Evolutionary conservation across 2,797 vertebrate species (phyloP).

Genomic region (Percopsis omiscomaycus): DNA sequence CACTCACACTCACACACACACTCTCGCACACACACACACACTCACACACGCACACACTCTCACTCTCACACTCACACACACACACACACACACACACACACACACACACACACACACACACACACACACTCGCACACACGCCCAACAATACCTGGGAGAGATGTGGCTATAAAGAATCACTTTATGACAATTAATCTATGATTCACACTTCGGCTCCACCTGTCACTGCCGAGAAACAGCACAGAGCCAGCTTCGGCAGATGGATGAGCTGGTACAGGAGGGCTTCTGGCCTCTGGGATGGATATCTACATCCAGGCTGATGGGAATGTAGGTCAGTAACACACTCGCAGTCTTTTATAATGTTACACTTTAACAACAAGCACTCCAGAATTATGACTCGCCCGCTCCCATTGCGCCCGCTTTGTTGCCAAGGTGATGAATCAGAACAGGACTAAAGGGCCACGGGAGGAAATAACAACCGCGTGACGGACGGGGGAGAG

Average conservation of each 20-base stretch:
- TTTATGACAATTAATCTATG: constrained; percentile 50
- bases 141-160: constrained; percentile 38
- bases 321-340: constrained; percentile 71
- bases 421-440: constrained; percentile 66
- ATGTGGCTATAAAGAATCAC: constrained; percentile 29
- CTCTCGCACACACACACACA: background rate
- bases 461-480: constrained; percentile 8
- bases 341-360: constrained; percentile 68
- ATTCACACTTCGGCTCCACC: constrained; percentile 51
- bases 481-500: constrained; percentile 16
- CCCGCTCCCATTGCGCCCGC: constrained; percentile 55
- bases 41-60: background rate
- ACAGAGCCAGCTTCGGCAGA: constrained; percentile 53
- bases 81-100: no score
- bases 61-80: no score
- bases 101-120: constrained; percentile 5
- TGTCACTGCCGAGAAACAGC: constrained; percentile 48
- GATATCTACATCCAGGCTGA: constrained; percentile 59
- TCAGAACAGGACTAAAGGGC: constrained; percentile 22
- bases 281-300: constrained; percentile 55
- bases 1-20: no score
- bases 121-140: constrained; percentile 4
- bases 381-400: constrained; percentile 58
- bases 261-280: constrained; percentile 59
- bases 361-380: constrained; percentile 50